These are phyloP conservation scores for Archilochus colubris DNA, from an alignment of 2,113 vertebrate genomes.

Conservation along the genomic window DNA sequence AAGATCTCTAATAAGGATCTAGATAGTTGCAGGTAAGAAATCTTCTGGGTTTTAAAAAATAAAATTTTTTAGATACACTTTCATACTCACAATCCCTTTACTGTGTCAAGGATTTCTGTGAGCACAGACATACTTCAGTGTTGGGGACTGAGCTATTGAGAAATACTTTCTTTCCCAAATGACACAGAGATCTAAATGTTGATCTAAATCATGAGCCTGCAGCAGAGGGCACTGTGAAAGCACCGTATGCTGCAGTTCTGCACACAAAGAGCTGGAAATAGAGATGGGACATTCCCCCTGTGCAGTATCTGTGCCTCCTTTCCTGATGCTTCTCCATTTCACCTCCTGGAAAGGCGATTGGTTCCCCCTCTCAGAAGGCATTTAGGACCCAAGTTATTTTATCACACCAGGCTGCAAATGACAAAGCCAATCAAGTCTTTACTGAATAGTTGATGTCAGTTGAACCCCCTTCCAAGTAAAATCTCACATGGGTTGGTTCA, in stretches of 20 bases:
- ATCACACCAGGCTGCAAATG: neutral
- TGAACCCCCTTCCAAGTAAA: neutral
- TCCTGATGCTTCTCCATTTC: neutral
- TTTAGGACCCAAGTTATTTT: neutral
- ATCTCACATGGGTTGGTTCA: neutral
- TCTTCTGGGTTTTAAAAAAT: neutral
- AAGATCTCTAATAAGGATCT: neutral
- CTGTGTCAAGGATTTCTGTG: neutral
- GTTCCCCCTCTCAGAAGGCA: neutral
- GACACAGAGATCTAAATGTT: neutral
- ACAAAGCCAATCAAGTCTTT: neutral
- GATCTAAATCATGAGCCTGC: neutral
- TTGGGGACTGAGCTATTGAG: neutral
- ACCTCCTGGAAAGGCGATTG: neutral
- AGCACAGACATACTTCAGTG: too few species aligned
- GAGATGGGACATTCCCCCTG: fast-evolving
- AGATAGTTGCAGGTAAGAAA: neutral
- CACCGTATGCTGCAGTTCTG: neutral
- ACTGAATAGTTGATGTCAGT: fast-evolving
- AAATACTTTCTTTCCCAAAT: neutral
- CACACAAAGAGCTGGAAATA: neutral
- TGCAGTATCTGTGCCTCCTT: fast-evolving
- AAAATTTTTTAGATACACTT: neutral
- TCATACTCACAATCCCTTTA: neutral
- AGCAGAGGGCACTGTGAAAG: conserved; percentile 28